These are phyloP conservation scores for Seladonia tumulorum DNA, from an alignment of 2,888 invertebrate genomes.

Conservation along the genomic window DNA sequence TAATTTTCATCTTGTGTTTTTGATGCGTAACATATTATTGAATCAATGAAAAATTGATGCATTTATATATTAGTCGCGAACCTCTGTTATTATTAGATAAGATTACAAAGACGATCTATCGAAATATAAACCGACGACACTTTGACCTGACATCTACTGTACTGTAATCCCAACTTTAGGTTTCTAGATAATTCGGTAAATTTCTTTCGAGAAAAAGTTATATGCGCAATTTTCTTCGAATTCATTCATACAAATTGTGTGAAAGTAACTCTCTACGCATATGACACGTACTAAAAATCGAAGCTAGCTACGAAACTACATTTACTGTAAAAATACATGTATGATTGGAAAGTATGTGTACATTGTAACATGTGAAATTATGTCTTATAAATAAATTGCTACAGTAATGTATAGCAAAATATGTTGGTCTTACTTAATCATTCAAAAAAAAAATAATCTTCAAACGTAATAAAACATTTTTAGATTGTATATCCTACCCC, in stretches of 20 bases:
- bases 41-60: slow-evolving; percentile 47
- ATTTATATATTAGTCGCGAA: slow-evolving; percentile 58
- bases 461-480: not conserved
- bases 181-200: slow-evolving; percentile 29
- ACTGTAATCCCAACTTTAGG: slow-evolving; percentile 13
- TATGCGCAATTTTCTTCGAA: slow-evolving; percentile 18
- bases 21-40: slow-evolving; percentile 25
- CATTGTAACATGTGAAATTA: slow-evolving; percentile 76
- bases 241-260: slow-evolving; percentile 29
- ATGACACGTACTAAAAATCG: slow-evolving; percentile 32
- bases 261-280: slow-evolving; percentile 39
- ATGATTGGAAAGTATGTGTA: slow-evolving; percentile 71
- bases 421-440: not conserved
- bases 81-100: slow-evolving; percentile 46
- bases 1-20: slow-evolving; percentile 23
- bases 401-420: slow-evolving; percentile 58
- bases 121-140: slow-evolving; percentile 11
- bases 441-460: not conserved
- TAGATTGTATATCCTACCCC: not conserved
- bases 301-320: slow-evolving; percentile 28
- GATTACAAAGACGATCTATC: slow-evolving; percentile 7
- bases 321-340: slow-evolving; percentile 50
- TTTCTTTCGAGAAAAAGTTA: not conserved
- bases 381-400: slow-evolving; percentile 76
- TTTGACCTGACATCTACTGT: slow-evolving; percentile 21